Evolutionary conservation across 2,113 vertebrate species (phyloP), one percentile per base, ranked within the genome.

Genomic region (Sinocyclocheilus maitianheensis): DNA sequence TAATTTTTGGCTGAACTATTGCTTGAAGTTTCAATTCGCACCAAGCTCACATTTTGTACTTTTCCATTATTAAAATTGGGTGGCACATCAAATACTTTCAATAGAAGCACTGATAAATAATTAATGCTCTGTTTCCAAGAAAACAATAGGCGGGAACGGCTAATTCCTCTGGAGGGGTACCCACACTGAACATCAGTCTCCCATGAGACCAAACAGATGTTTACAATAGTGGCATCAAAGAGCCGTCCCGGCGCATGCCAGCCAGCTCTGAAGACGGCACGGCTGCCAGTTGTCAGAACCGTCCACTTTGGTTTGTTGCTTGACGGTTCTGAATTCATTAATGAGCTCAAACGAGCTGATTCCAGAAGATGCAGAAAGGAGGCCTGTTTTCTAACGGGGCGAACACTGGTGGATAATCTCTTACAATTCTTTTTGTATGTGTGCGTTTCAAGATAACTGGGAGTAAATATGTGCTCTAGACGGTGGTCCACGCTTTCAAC

Each of bases 121-220:
- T 90, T 84, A 77, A 90, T 89, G 81, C 34, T 22, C 22, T 51
- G 79, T 86, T 88, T 86, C 87, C 14, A 72, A 80, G 67, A 83
- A 85, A 86, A 84, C 75, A 82, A 86, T 67, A 67, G 77, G 80
- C 55, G 46, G 83, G 72, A 80, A 81, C 4, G 37, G 83, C 82
- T 88, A 87, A 88, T 88, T 90, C 83, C 85, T 85, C 81, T 53
- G 75, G 87, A 88, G 82, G 83, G 30, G 81, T 37, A 58, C 51
- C 22, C 76, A 51, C 37, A 60, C 83, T 79, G 77, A 67, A 85
- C 76, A 81, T 84, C 55, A 77, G 76, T 48, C 30, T 89, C 90
- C 87, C 87, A n/a, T 71, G 90, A 87, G 87, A 89, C 84, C 81
- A 88, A 91, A 89, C 90, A 91, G 90, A 91, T 89, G 90, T 91